These are phyloP conservation scores for Urocyon cinereoargenteus DNA, from an alignment of 2,797 vertebrate species.

Conservation along the genomic window DNA sequence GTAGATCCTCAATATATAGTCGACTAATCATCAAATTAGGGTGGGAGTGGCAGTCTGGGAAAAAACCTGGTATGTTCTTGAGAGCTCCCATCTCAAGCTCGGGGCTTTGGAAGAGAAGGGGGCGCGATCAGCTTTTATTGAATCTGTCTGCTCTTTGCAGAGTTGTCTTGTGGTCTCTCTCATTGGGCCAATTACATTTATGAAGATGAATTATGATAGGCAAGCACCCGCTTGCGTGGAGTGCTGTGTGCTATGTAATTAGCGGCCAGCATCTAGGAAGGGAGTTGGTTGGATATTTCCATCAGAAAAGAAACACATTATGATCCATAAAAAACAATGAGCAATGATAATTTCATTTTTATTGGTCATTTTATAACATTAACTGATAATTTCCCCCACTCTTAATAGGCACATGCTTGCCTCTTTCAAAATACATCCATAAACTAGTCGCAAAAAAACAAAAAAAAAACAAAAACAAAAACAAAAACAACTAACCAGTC, in stretches of 20 bases:
- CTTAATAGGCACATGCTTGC: constrained; percentile 76
- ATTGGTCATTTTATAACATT: constrained; percentile 83
- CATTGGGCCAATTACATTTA: constrained; percentile 79
- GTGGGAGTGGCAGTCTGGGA: background rate
- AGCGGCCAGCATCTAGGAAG: constrained; percentile 28
- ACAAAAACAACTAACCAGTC: too few relatives aligned
- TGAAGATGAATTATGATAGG: constrained; percentile 75
- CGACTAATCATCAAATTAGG: background rate
- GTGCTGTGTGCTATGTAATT: constrained; percentile 74
- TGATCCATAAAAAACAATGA: constrained; percentile 82
- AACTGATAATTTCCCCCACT: constrained; percentile 75
- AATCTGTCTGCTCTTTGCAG: constrained; percentile 64
- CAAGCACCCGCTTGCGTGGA: constrained; percentile 13
- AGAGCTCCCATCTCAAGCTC: background rate
- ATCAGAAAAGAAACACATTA: constrained; percentile 74
- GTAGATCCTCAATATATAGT: background rate
- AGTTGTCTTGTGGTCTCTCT: constrained; percentile 74
- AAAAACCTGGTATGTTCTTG: background rate
- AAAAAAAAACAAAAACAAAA: too few relatives aligned
- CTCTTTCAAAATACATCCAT: constrained; percentile 70
- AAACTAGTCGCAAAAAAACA: constrained; percentile 10
- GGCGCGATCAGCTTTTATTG: constrained; percentile 49
- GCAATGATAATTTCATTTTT: constrained; percentile 83
- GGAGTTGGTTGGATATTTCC: constrained; percentile 72
- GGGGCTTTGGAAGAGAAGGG: background rate